A percentile compares a stretch with the other conserved stretches of the same genome.
Conservation (phyloP, 2,888 invertebrate genomes). For the Dicranocentrus wangi region DNA sequence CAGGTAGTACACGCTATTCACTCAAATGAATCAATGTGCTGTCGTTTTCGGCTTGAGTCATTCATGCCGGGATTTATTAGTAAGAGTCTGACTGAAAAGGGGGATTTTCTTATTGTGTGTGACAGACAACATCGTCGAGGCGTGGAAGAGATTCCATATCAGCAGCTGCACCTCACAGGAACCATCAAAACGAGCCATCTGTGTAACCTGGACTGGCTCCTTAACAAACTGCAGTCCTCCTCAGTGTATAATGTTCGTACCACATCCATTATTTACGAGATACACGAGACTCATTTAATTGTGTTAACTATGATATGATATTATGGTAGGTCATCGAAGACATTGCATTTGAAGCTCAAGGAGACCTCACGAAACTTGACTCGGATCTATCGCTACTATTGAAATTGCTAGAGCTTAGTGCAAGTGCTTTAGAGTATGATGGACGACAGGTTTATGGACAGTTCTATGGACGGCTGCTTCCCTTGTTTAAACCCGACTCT, state of each 20-base stretch:
- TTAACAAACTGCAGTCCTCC: conserved; percentile 85
- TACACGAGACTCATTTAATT: too few relatives aligned
- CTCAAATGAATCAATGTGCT: background rate
- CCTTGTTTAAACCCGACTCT: conserved; percentile 73
- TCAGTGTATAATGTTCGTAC: conserved; percentile 80
- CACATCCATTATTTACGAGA: too few relatives aligned
- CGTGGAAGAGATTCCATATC: conserved; percentile 88
- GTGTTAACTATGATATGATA: too few relatives aligned
- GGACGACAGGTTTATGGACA: conserved; percentile 88
- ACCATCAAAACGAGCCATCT: conserved; percentile 77
- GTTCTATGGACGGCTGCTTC: conserved; percentile 76
- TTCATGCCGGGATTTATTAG: too few relatives aligned
- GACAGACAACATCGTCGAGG: conserved; percentile 85
- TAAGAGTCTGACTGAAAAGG: too few relatives aligned
- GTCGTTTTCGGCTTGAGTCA: too few relatives aligned
- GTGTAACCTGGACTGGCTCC: conserved; percentile 85
- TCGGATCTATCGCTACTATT: conserved; percentile 79
- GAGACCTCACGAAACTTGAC: conserved; percentile 73
- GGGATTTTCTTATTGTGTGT: too few relatives aligned
- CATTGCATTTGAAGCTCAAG: conserved; percentile 77
- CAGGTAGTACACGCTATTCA: conserved; percentile 54
- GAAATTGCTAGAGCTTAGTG: conserved; percentile 83
- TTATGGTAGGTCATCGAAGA: conserved; percentile 82
- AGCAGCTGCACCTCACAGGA: conserved; percentile 80
- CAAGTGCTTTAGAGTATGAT: conserved; percentile 85